Evolutionary conservation across 2,113 vertebrate species (phyloP).

Genomic region (Cavia aperea): DNA sequence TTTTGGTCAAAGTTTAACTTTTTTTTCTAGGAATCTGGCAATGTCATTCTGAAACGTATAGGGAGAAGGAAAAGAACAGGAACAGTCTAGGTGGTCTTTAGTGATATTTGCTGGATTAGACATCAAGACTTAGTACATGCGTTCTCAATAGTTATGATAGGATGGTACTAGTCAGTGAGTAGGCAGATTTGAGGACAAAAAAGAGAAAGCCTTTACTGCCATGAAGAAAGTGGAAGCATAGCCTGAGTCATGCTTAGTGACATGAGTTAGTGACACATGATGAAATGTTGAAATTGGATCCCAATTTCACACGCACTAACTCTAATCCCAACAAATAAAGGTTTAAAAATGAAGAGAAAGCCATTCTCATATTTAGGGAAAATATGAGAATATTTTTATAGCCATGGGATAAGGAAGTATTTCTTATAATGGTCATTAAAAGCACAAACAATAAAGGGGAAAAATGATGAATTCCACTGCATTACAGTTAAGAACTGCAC

Average conservation of each 20-base stretch:
- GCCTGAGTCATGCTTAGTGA: background rate
- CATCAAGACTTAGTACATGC: background rate
- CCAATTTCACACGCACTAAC: background rate
- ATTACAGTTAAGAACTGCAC: background rate
- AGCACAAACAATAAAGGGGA: background rate
- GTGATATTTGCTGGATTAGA: background rate
- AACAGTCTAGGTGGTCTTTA: background rate
- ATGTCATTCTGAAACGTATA: background rate
- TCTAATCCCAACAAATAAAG: background rate
- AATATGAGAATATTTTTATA: background rate
- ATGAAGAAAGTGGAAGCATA: background rate
- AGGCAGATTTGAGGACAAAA: background rate
- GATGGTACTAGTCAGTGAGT: background rate
- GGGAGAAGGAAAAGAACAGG: background rate
- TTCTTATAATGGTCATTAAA: background rate
- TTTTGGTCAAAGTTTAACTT: background rate
- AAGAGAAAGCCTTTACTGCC: background rate
- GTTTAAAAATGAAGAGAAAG: background rate
- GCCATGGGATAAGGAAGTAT: background rate
- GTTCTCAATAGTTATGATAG: background rate
- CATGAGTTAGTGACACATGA: background rate
- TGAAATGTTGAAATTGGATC: background rate
- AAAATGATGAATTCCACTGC: background rate
- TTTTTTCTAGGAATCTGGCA: background rate
- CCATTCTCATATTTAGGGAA: background rate